Base-by-base conservation (phyloP, 1,140 invertebrate species). In the Cherax quadricarinatus region DNA sequence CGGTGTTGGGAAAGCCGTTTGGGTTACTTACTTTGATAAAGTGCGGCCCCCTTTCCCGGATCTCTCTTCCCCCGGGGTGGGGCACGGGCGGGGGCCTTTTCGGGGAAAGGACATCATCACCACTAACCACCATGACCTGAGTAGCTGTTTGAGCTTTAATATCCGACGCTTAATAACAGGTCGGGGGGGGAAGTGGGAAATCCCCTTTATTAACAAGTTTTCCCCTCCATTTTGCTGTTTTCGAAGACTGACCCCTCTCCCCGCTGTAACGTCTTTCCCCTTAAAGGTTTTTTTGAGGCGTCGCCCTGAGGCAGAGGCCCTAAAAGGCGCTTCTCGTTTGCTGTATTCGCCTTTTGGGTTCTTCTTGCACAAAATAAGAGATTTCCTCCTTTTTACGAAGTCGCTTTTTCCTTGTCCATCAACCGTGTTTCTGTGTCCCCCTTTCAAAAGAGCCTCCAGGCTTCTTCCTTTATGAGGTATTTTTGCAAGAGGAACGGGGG, bases 31-130 rank as follows among this genome's bases (percentile, higher is more conserved):
- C 41, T n/a, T 6, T 10, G 18, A 3, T 24, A 75, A 5, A 14
- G n/a, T 14, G 14, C 53, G 60, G 30, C 62, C 30, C 79, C 21
- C 51, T 49, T 89, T 1, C 79, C 10, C 24, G 87, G 79, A 48
- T 89, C 87, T 51, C 87, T 30, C 24, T 89, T 89, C 53, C 41
- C 62, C 78, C 87, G 62, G 10, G 87, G 87, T 10, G 87, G 87
- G 87, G 53, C 1, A 79, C 73, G 49, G 87, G 87, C 7, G 73
- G 48, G 83, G 18, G 53, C 4, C 4, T 30, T 21, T 16, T 12
- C 16, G 85, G 30, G 14, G 83, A 24, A 4, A 1, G n/a, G 3
- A 18, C 24, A 21, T 24, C 57, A 4, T n/a, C 30, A 14, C 83
- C n/a, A 57, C n/a, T 30, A 30, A 12, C 57, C 5, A 60, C 57